A percentile compares a stretch with the other conserved stretches of the same genome.
Evolutionary conservation across 2,888 invertebrate genomes (phyloP).

Genomic region (Brachynemurus nebulosus): DNA sequence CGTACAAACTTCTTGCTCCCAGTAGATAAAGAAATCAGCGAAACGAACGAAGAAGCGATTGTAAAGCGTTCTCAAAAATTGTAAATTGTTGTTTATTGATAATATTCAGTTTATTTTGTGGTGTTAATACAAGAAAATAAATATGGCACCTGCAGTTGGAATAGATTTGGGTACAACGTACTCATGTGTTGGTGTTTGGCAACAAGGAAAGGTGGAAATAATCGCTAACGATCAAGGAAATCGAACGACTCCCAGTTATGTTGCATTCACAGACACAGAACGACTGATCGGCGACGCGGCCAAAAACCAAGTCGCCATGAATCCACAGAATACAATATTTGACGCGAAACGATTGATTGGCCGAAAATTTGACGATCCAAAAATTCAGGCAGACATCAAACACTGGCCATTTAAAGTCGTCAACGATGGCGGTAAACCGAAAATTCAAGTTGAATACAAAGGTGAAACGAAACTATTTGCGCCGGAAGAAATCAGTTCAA

Average conservation of each 20-base stretch:
- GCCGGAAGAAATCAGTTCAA: conserved; percentile 57
- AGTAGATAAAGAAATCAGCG: no score
- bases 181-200: conserved; percentile 69
- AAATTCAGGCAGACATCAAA: conserved; percentile 66
- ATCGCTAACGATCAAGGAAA: conserved; percentile 85
- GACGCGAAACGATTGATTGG: conserved; percentile 67
- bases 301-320: conserved; percentile 67
- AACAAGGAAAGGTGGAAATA: conserved; percentile 66
- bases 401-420: conserved; percentile 72
- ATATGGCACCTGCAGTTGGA: conserved; percentile 37
- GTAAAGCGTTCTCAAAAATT: no score
- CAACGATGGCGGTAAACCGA: conserved; percentile 49
- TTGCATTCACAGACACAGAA: conserved; percentile 75
- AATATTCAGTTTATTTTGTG: no score
- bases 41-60: no score
- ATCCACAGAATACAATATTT: conserved; percentile 59
- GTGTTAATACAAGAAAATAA: no score
- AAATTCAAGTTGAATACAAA: conserved; percentile 52
- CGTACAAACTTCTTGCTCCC: no score
- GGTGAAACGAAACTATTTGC: conserved; percentile 47
- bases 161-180: conserved; percentile 77
- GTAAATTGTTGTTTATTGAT: no score
- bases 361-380: conserved; percentile 56
- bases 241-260: conserved; percentile 75
- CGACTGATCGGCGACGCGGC: conserved; percentile 76